A percentile compares a stretch with the other conserved stretches of the same genome.
phyloP scores from a whole-genome alignment of 37 sponge, comb jelly and placozoan species.

The Mnemiopsis leidyi region DNA sequence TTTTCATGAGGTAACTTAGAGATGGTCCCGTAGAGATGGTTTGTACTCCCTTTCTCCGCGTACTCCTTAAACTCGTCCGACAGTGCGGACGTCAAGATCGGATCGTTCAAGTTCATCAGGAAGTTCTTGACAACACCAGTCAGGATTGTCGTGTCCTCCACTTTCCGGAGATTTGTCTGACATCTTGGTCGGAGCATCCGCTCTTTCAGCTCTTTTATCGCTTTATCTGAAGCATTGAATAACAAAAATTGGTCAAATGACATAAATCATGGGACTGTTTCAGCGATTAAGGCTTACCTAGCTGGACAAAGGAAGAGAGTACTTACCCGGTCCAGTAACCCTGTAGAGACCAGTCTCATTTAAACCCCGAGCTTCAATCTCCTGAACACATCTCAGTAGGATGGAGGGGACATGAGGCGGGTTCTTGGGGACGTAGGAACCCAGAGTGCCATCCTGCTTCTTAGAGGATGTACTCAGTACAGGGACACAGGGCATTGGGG shows the following conservation, averaged over 20 bases:
- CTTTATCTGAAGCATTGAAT: conserved; percentile 73
- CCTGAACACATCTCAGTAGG: conserved; percentile 80
- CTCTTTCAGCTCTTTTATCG: conserved; percentile 85
- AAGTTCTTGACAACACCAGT: conserved; percentile 88
- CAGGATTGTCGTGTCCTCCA: conserved; percentile 84
- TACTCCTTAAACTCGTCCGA: conserved; percentile 75
- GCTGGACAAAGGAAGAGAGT: too few relatives aligned
- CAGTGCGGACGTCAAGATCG: conserved; percentile 78
- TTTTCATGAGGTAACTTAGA: conserved; percentile 84
- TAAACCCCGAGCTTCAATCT: conserved; percentile 84
- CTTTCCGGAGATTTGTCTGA: conserved; percentile 69
- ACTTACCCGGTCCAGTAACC: conserved; percentile 77
- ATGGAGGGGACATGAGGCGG: conserved; percentile 85
- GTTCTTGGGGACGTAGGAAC: conserved; percentile 77
- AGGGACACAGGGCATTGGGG: conserved; percentile 87
- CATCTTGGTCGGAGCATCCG: conserved; percentile 76
- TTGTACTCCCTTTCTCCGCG: conserved; percentile 74
- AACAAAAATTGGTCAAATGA: too few relatives aligned
- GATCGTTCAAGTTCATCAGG: conserved; percentile 78
- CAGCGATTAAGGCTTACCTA: too few relatives aligned
- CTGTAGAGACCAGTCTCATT: conserved; percentile 86
- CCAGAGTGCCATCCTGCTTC: conserved; percentile 80
- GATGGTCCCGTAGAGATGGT: conserved; percentile 73
- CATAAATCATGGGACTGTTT: too few relatives aligned
- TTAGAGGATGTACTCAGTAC: conserved; percentile 77